These are phyloP conservation scores for Odontesthes bonariensis DNA, from an alignment of 2,113 vertebrate species.

Conservation along the genomic window DNA sequence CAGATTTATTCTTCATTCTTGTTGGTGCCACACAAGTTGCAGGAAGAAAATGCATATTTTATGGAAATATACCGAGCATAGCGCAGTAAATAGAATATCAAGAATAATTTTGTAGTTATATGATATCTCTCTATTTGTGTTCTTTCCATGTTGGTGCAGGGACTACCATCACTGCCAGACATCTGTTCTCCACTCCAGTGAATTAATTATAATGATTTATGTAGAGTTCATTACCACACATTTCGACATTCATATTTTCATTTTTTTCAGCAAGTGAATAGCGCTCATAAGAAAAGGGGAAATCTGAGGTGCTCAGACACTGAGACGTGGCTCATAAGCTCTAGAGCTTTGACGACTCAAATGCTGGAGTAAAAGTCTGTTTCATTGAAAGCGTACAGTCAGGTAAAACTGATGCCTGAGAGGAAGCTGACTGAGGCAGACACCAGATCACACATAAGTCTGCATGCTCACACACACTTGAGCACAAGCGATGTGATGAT, in stretches of 20 bases:
- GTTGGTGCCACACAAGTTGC: background rate
- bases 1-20: background rate
- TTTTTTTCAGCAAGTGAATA: slow-evolving; percentile 28
- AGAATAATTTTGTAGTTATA: background rate
- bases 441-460: slow-evolving; percentile 55
- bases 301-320: slow-evolving; percentile 13
- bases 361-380: slow-evolving; percentile 31
- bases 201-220: slow-evolving; percentile 28
- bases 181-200: slow-evolving; percentile 5
- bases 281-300: slow-evolving; percentile 7
- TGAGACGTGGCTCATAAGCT: slow-evolving; percentile 3
- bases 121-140: background rate
- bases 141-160: background rate
- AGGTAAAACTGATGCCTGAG: slow-evolving; percentile 58
- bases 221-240: slow-evolving; percentile 7
- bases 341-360: slow-evolving; percentile 15
- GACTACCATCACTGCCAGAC: background rate
- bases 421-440: slow-evolving; percentile 47
- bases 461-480: slow-evolving; percentile 20
- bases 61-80: too few species aligned
- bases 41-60: background rate
- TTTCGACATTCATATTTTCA: slow-evolving; percentile 27
- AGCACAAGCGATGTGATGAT: slow-evolving; percentile 11
- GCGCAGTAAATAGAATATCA: background rate
- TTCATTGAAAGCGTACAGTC: slow-evolving; percentile 47